phyloP scores from a whole-genome alignment of 2,797 vertebrate genomes.

The Choloepus didactylus region DNA sequence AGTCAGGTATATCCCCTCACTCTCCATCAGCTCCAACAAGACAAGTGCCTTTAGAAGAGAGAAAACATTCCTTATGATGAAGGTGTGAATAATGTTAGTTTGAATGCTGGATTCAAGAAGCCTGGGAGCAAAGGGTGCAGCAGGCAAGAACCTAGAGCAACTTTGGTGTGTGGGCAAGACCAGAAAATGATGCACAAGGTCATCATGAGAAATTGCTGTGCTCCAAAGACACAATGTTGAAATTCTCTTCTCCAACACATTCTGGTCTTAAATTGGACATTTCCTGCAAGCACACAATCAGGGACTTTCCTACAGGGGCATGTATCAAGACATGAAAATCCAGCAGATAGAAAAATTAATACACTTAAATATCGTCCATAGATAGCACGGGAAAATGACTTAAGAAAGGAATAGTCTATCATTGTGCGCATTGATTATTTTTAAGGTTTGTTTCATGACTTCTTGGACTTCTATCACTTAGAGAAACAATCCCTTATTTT shows the following conservation, averaged over 20 bases:
- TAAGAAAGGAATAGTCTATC: neutral
- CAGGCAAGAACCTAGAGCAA: neutral
- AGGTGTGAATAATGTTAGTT: neutral
- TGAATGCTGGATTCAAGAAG: neutral
- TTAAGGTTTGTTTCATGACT: constrained; percentile 33
- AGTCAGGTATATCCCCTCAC: neutral
- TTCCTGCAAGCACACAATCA: constrained; percentile 37
- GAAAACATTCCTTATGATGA: neutral
- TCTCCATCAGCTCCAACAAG: neutral
- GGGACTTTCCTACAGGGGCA: neutral
- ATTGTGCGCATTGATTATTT: neutral
- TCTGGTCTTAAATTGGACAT: neutral
- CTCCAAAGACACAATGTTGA: neutral
- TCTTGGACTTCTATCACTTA: neutral
- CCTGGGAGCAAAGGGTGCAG: too few relatives aligned
- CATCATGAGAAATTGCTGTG: neutral
- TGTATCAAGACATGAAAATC: constrained; percentile 24
- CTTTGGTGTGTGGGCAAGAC: neutral
- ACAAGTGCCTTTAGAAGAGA: constrained; percentile 42
- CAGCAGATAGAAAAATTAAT: neutral
- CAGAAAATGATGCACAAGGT: neutral
- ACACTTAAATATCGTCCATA: neutral
- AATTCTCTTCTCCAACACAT: neutral
- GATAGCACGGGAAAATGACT: neutral
- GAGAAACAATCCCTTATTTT: constrained; percentile 44